Evolutionary conservation across 2,797 vertebrate species (phyloP).

Genomic region (Xenopus petersii): DNA sequence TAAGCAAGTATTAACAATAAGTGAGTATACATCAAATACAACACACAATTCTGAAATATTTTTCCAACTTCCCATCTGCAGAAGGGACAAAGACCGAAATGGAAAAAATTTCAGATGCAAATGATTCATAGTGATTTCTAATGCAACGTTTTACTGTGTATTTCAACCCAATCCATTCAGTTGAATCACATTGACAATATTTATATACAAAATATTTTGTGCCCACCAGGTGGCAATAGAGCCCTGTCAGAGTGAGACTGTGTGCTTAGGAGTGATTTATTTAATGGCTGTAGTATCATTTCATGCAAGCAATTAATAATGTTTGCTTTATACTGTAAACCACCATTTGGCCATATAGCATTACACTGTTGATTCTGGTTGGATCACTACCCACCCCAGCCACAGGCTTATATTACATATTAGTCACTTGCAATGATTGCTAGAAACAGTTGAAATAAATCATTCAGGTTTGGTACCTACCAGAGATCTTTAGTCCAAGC

Average conservation of each 20-base stretch:
- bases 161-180: no score
- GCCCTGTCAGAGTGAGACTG: not conserved
- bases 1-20: no score
- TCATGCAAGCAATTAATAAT: slow-evolving; percentile 22
- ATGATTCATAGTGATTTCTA: no score
- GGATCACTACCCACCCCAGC: not conserved
- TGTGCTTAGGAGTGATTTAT: slow-evolving; percentile 20
- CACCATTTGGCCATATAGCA: slow-evolving; percentile 14
- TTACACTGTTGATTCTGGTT: slow-evolving; percentile 1
- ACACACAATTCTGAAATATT: no score
- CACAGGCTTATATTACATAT: not conserved
- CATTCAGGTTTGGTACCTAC: slow-evolving; percentile 68
- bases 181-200: no score
- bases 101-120: no score
- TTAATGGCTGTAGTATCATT: slow-evolving; percentile 11
- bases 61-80: no score
- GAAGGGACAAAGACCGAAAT: no score
- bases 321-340: not conserved
- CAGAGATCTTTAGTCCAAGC: slow-evolving; percentile 95
- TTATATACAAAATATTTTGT: no score
- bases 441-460: not conserved
- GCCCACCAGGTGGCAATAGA: slow-evolving; percentile 18
- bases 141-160: no score
- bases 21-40: no score
- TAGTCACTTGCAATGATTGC: no score